A percentile compares a stretch with the other conserved stretches of the same genome.
Evolutionary conservation across 2,888 invertebrate genomes (phyloP).

Genomic region (Argyra leucocephala): DNA sequence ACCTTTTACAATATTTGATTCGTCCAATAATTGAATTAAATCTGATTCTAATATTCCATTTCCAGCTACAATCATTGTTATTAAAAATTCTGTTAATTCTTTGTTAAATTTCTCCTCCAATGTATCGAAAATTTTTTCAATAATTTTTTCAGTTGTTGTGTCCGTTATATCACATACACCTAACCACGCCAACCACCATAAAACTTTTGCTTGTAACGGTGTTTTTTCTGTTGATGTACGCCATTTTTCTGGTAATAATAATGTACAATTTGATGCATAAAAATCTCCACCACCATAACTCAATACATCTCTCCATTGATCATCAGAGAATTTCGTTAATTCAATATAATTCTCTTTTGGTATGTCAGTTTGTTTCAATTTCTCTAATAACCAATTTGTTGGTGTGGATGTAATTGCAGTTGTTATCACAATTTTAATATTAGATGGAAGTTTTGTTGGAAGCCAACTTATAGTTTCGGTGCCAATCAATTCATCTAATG

Average conservation of each 20-base stretch:
- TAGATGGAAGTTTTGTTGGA: conserved; percentile 60
- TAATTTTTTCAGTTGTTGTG: conserved; percentile 48
- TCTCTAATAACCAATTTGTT: conserved; percentile 23
- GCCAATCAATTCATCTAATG: conserved; percentile 53
- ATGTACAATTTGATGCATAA: conserved; percentile 37
- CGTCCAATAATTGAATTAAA: conserved; percentile 50
- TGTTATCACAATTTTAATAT: conserved; percentile 68
- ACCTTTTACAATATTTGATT: conserved; percentile 21
- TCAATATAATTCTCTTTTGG: conserved; percentile 36
- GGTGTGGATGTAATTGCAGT: conserved; percentile 26
- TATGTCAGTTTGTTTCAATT: conserved; percentile 32
- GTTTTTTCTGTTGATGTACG: conserved; percentile 35
- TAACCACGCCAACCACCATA: conserved; percentile 56
- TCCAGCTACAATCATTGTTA: conserved; percentile 64
- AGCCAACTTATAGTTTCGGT: conserved; percentile 61
- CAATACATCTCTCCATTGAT: conserved; percentile 40
- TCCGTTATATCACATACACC: conserved; percentile 49
- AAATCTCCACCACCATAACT: conserved; percentile 40
- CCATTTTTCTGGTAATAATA: conserved; percentile 39
- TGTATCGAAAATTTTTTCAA: conserved; percentile 56
- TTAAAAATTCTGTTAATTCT: conserved; percentile 55
- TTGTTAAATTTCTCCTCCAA: conserved; percentile 59
- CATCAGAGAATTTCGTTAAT: conserved; percentile 36
- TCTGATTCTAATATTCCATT: conserved; percentile 74
- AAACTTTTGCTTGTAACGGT: conserved; percentile 43